Evolutionary conservation across 2,113 vertebrate genomes (phyloP).

Genomic region (Capreolus pygargus): DNA sequence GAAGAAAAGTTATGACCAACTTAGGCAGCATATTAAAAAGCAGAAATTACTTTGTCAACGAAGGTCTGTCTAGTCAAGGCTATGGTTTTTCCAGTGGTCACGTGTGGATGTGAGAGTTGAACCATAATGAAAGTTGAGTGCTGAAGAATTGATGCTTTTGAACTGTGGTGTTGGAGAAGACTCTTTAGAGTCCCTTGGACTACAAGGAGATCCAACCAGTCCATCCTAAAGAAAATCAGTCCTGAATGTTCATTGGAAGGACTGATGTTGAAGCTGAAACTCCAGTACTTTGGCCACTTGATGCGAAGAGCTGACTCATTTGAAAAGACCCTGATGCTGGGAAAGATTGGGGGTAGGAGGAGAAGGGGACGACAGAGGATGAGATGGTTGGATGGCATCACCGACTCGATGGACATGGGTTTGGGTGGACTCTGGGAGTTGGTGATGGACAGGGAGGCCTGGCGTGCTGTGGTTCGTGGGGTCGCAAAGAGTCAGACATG

Average conservation of each 20-base stretch:
- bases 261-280: background rate
- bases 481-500: fast-evolving
- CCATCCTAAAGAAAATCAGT: background rate
- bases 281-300: background rate
- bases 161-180: background rate
- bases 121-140: background rate
- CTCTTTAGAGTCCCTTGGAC: background rate
- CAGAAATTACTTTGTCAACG: background rate
- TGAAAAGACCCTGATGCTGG: background rate
- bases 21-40: background rate
- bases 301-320: background rate
- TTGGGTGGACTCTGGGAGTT: background rate
- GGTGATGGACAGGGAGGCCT: background rate
- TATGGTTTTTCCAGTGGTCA: background rate
- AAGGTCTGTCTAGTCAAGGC: background rate
- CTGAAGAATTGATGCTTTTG: background rate
- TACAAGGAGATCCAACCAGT: fast-evolving
- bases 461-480: fast-evolving
- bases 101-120: background rate
- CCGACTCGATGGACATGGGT: fast-evolving
- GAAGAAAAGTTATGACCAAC: background rate
- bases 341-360: background rate
- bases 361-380: background rate
- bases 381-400: background rate
- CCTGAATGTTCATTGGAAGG: background rate